Base-by-base conservation (phyloP, 1,140 invertebrate genomes). In the Cotesia chilonis region DNA sequence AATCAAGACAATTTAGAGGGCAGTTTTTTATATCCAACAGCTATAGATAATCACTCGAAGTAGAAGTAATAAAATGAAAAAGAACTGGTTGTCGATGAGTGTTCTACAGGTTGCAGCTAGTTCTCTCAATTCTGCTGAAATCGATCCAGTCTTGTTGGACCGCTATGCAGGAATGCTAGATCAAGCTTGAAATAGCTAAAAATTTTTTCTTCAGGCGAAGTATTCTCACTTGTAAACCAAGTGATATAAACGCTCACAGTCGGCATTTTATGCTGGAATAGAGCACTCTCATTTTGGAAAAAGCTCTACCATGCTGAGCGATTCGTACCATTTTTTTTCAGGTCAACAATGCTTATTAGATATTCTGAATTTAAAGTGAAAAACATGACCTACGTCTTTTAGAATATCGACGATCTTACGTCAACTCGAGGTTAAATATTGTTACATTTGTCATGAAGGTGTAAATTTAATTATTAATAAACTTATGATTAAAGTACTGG, bases 51-150 rank as follows among this genome's bases (percentile, higher is more conserved):
- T 55, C 10, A 55, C 17, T 55, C 1, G 47, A 51, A 51, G 17
- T 55, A 17, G 12, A 60, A 60, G 28, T 60, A 60, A 28, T 28
- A 60, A 60, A 9, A 60, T 9, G 17, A 10, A 57, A 57, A 5
- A 4, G 4, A 9, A 6, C 54, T 57, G 54, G 54, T 5, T 20
- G n/a, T 1, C 17, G n/a, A 20, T 57, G 59, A 60, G 67, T 70
- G 14, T 35, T 70, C 68, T 28, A 70, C 68, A 70, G 68, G 68
- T 70, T 70, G 61, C 37, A 64, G 61, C 38, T 14, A n/a, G 20
- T 36, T 14, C 14, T 9, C 5, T 63, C 7, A 7, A 28, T 9
- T 61, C 4, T 61, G 10, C 35, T 14, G 14, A 41, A 64, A 64
- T 64, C 61, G 61, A 41, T 37, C 12, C 9, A 64, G 12, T 35